Evolutionary conservation across 2,888 invertebrate genomes (phyloP), one percentile per base, ranked within the genome.

Genomic region (Hoplodrina blanda): DNA sequence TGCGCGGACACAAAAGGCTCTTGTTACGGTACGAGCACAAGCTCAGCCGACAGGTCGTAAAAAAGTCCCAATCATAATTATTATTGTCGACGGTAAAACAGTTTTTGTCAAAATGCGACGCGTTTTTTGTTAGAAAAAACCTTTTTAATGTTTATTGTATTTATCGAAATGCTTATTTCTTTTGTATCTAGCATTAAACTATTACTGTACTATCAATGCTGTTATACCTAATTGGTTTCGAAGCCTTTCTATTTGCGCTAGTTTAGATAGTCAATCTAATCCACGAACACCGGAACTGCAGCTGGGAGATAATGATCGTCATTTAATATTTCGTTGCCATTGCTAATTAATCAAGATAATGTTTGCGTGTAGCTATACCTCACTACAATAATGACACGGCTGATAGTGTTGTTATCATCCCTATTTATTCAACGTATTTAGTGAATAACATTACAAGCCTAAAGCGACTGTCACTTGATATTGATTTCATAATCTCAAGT

Each of bases 21-120:
- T 46, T 19, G 72, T 73, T 83, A 83, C 81, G 78, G 78, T 73
- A 71, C 73, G 61, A 57, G 53, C 25, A 59, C 62, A 52, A 46
- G n/a, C 44, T 73, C 61, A 53, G 71, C n/a, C 56, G 66, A 62
- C 53, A 59, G 46, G 53, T 79, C 44, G 15, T 33, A 57, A 65
- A 69, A 63, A 64, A 37, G 37, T 52, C 11, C 1, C 17, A 44
- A 71, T 25, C 25, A 25, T 17, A 46, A 17, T 46, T 17, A 68
- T 83, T 62, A 78, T 75, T 76, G 71, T 55, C 54, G 46, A 68
- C 53, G 53, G 67, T 78, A 71, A 71, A 83, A 81, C 65, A 50
- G 59, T 74, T 78, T 70, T 71, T 74, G 74, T 74, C 53, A 66
- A 72, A 82, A 71, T 61, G 65, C 50, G 60, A 67, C 69, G 62